These are phyloP conservation scores for Plusia festucae DNA, from an alignment of 2,888 invertebrate genomes.

Conservation along the genomic window DNA sequence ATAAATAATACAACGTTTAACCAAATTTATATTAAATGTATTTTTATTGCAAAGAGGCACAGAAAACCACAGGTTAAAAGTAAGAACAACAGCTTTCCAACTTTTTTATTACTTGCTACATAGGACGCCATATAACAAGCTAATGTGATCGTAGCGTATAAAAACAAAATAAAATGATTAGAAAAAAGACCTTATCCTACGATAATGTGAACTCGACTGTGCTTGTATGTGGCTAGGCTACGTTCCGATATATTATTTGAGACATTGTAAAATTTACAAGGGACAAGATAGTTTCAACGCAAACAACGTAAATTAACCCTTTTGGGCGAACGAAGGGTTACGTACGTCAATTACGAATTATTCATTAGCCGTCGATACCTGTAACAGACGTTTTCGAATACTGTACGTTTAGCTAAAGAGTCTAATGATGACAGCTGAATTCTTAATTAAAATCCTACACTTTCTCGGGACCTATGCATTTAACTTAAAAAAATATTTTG, in stretches of 20 bases:
- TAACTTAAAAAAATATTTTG: too few relatives aligned
- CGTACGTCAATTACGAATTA: conserved; percentile 13
- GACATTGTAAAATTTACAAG: conserved; percentile 25
- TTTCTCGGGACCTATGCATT: too few relatives aligned
- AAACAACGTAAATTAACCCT: conserved; percentile 32
- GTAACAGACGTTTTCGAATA: background rate
- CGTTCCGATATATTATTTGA: conserved; percentile 5
- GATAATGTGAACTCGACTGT: conserved; percentile 5
- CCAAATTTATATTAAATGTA: too few relatives aligned
- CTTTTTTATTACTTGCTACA: conserved; percentile 20
- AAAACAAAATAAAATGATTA: conserved; percentile 26
- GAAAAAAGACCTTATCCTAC: conserved; percentile 31
- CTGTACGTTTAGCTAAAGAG: conserved; percentile 1
- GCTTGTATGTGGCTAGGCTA: conserved; percentile 16
- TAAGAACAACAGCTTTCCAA: conserved; percentile 17
- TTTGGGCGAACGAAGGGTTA: conserved; percentile 5
- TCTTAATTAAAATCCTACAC: background rate
- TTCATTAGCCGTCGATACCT: background rate
- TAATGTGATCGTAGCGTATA: conserved; percentile 9
- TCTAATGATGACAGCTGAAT: background rate
- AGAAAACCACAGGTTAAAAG: too few relatives aligned
- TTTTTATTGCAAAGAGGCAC: too few relatives aligned
- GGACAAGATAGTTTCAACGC: conserved; percentile 17
- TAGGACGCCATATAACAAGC: conserved; percentile 15
- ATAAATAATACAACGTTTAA: too few relatives aligned